These are phyloP conservation scores for Napeogenes inachia DNA, from an alignment of 2,888 invertebrate species.

Conservation along the genomic window DNA sequence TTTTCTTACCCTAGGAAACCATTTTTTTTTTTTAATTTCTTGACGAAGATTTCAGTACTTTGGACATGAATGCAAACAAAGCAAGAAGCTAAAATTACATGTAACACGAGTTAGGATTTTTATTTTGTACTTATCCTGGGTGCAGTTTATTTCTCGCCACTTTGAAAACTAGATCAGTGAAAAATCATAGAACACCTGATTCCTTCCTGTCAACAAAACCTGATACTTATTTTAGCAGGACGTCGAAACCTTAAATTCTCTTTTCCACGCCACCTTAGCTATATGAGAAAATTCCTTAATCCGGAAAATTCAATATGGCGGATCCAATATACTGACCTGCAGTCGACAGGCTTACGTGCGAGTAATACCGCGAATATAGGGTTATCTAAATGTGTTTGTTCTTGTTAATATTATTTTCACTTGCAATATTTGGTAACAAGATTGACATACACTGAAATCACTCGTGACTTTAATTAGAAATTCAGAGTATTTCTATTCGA, in stretches of 20 bases:
- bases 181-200: too few relatives aligned
- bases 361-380: constrained; percentile 14
- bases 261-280: constrained; percentile 25
- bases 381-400: constrained; percentile 3
- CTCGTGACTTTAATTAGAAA: too few relatives aligned
- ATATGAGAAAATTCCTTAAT: constrained; percentile 31
- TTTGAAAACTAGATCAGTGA: background rate
- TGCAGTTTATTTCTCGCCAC: too few relatives aligned
- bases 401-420: background rate
- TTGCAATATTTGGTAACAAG: background rate
- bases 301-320: constrained; percentile 30
- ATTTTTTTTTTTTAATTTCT: too few relatives aligned
- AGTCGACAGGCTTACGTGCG: constrained; percentile 21
- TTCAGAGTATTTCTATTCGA: too few relatives aligned
- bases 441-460: too few relatives aligned
- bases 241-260: constrained; percentile 25
- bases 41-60: too few relatives aligned
- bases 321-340: constrained; percentile 25
- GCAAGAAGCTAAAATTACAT: too few relatives aligned
- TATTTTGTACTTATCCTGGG: too few relatives aligned
- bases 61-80: too few relatives aligned
- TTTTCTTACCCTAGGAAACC: too few relatives aligned
- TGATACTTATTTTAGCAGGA: constrained; percentile 18
- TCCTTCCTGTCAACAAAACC: constrained; percentile 5
- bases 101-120: too few relatives aligned